phyloP scores from a whole-genome alignment of 2,797 vertebrate genomes.

The Remorina albescens region DNA sequence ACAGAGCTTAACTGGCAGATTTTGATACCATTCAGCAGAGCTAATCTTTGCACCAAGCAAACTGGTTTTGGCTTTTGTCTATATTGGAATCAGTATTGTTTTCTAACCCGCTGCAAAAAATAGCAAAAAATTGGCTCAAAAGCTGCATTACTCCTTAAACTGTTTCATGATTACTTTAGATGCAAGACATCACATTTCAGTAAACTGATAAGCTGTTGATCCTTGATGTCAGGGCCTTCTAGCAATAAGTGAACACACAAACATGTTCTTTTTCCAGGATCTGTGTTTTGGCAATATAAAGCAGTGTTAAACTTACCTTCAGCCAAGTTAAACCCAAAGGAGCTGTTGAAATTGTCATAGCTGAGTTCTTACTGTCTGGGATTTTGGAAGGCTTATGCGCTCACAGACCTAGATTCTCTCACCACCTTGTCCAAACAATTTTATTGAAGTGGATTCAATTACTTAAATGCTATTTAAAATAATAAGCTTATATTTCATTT shows the following conservation, averaged over 20 bases:
- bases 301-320: constrained; percentile 24
- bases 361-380: constrained; percentile 37
- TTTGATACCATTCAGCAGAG: background rate
- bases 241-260: constrained; percentile 13
- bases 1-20: background rate
- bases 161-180: background rate
- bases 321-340: constrained; percentile 38
- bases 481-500: background rate
- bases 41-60: background rate
- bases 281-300: constrained; percentile 44
- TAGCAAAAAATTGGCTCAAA: background rate
- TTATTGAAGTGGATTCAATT: background rate
- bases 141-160: background rate
- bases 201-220: constrained; percentile 24
- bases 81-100: background rate
- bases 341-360: constrained; percentile 37
- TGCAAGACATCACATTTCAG: background rate
- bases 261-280: background rate
- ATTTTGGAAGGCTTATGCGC: constrained; percentile 18
- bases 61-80: background rate
- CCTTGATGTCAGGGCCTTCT: constrained; percentile 19
- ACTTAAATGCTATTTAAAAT: background rate
- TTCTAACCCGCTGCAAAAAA: background rate
- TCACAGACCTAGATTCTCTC: constrained; percentile 11
- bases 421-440: background rate